These are phyloP conservation scores for Dorcus parallelipipedus DNA, from an alignment of 2,888 invertebrate species.

Conservation along the genomic window DNA sequence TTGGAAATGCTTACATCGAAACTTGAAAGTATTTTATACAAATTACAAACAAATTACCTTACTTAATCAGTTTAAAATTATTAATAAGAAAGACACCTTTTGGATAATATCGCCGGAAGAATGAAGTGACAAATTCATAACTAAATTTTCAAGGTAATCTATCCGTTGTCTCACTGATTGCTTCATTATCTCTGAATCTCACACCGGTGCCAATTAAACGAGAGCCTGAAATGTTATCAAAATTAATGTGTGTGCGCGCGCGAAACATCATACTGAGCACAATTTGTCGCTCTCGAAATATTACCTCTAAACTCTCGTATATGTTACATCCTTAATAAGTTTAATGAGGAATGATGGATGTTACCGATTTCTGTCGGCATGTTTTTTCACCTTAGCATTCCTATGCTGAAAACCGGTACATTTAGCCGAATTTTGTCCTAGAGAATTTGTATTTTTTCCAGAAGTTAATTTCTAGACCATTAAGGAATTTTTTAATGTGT, in stretches of 20 bases:
- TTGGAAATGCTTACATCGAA: no score
- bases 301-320: slow-evolving; percentile 4
- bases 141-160: slow-evolving; percentile 23
- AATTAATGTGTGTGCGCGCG: slow-evolving; percentile 32
- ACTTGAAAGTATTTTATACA: no score
- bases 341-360: slow-evolving; percentile 14
- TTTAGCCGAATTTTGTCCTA: no score
- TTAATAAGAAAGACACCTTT: no score
- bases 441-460: no score
- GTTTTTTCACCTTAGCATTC: no score
- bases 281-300: slow-evolving; percentile 5
- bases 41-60: no score
- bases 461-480: no score
- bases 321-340: slow-evolving; percentile 8
- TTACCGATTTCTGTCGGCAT: slow-evolving; percentile 3
- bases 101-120: no score
- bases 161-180: slow-evolving; percentile 34
- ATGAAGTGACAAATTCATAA: slow-evolving; percentile 5
- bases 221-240: slow-evolving; percentile 39
- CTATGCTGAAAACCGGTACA: no score
- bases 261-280: slow-evolving; percentile 5
- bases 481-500: no score
- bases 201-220: slow-evolving; percentile 40
- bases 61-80: no score
- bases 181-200: slow-evolving; percentile 41